phyloP scores from a whole-genome alignment of 2,113 vertebrate genomes.

The Gadus chalcogrammus region DNA sequence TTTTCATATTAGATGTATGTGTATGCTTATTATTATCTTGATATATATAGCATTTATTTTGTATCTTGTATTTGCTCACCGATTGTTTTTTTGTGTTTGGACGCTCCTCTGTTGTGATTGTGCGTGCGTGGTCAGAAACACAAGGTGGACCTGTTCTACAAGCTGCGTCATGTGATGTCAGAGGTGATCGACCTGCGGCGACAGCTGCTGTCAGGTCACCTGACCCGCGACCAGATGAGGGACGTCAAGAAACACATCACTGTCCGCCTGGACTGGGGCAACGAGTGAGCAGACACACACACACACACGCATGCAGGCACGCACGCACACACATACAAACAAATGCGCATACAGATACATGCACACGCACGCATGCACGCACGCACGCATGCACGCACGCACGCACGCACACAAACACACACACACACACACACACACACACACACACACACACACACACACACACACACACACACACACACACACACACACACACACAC shows the following conservation, averaged over 20 bases:
- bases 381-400: background rate
- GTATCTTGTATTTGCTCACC: no score
- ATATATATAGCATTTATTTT: no score
- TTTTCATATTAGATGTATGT: no score
- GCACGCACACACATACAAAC: no score
- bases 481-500: background rate
- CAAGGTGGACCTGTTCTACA: slow-evolving; percentile 98
- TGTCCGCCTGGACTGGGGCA: slow-evolving; percentile 96
- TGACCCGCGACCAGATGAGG: slow-evolving; percentile 92
- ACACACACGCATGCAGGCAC: background rate
- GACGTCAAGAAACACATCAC: slow-evolving; percentile 96
- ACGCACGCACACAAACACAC: no score
- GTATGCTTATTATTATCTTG: no score
- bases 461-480: background rate
- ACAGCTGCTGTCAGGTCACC: slow-evolving; percentile 91
- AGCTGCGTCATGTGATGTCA: slow-evolving; percentile 96
- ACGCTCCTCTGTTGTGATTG: background rate
- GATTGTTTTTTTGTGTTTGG: no score
- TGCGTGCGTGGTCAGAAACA: slow-evolving; percentile 77
- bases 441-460: background rate
- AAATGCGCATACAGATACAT: background rate
- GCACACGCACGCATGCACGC: slow-evolving; percentile 37
- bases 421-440: background rate
- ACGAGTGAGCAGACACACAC: slow-evolving; percentile 82
- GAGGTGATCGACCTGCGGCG: slow-evolving; percentile 95